Evolutionary conservation across 2,113 vertebrate genomes (phyloP).

Genomic region (Stercorarius parasiticus): DNA sequence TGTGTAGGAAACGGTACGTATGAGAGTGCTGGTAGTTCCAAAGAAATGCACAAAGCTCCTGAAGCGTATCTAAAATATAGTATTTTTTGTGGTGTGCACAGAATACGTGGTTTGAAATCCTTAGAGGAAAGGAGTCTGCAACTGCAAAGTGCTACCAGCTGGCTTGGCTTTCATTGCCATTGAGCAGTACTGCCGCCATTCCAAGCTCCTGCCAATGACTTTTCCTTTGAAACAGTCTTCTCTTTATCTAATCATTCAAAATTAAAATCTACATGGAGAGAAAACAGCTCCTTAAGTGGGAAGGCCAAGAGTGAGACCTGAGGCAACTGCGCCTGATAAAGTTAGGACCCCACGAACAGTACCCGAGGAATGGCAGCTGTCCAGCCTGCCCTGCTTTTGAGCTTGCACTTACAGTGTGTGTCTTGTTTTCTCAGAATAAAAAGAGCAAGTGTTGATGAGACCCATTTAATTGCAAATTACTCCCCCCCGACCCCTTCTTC

Average conservation of each 20-base stretch:
- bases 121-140: not conserved
- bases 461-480: conserved; percentile 35
- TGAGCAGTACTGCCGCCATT: not conserved
- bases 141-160: not conserved
- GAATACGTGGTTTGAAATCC: not conserved
- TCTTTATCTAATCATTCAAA: not conserved
- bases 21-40: not conserved
- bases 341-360: not conserved
- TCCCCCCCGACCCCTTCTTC: not conserved
- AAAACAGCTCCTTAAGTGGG: not conserved
- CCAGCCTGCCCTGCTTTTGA: not conserved
- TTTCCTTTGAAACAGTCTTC: not conserved
- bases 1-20: not conserved
- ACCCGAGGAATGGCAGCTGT: not conserved
- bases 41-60: not conserved
- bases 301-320: not conserved
- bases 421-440: conserved; percentile 22
- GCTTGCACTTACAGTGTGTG: conserved; percentile 6
- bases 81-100: not conserved
- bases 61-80: not conserved
- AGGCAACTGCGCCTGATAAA: not conserved
- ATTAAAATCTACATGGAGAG: not conserved
- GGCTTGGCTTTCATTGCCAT: not conserved
- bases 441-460: not conserved
- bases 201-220: not conserved